Percentiles rank a stretch among this genome's conserved stretches.
phyloP scores from a whole-genome alignment of 2,113 vertebrate species.

The Neodon shergylaensis region DNA sequence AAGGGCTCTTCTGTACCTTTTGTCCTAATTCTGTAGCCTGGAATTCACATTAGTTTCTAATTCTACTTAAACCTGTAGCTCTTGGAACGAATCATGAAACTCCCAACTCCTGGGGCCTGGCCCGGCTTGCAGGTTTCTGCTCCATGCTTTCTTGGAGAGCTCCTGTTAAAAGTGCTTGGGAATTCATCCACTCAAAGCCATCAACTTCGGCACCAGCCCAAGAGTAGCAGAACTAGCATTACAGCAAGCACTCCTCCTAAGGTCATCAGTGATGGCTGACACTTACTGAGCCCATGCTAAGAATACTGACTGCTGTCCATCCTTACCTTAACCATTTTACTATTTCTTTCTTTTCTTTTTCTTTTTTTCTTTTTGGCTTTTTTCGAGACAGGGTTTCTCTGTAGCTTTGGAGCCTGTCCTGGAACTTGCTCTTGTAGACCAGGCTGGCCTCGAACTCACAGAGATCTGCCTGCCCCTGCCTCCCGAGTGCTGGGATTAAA shows the following conservation, averaged over 20 bases:
- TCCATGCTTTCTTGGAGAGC: not conserved
- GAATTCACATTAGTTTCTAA: slow-evolving; percentile 34
- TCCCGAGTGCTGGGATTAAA: too few relatives aligned
- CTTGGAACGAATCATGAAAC: not conserved
- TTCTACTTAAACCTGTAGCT: slow-evolving; percentile 40
- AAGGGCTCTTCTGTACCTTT: not conserved
- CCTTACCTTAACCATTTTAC: not conserved
- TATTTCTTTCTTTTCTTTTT: not conserved
- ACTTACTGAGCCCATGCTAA: not conserved
- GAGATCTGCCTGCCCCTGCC: too few relatives aligned
- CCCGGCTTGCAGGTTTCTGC: not conserved
- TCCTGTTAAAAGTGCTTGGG: not conserved
- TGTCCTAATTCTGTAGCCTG: slow-evolving; percentile 26
- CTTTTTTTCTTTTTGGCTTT: fast-evolving
- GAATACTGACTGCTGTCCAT: not conserved
- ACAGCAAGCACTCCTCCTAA: not conserved
- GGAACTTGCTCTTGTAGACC: too few relatives aligned
- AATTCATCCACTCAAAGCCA: not conserved
- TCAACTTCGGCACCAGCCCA: not conserved
- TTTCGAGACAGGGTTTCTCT: too few relatives aligned
- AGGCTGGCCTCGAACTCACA: too few relatives aligned
- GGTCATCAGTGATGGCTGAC: not conserved
- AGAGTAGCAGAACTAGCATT: not conserved
- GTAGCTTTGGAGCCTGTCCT: too few relatives aligned
- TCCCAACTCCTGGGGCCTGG: slow-evolving; percentile 20